Conservation (phyloP, 2,113 vertebrate species). For the Nymphicus hollandicus region DNA sequence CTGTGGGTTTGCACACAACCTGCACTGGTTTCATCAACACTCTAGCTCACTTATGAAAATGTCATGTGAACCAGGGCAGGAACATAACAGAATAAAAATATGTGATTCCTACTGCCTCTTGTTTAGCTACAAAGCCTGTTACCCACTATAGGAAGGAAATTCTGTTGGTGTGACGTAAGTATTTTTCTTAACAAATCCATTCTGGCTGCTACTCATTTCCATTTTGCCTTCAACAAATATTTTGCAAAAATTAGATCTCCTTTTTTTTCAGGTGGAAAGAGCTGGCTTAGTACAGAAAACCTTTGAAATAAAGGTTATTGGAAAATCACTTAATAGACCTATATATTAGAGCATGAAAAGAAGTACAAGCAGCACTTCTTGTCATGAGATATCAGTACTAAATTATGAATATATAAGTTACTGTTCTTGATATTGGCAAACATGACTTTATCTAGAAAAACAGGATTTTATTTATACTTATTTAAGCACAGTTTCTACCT, state of each 20-base stretch:
- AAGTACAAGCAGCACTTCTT: background rate
- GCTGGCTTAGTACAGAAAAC: background rate
- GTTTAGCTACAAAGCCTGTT: background rate
- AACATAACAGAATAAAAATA: background rate
- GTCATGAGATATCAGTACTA: background rate
- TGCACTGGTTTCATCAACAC: background rate
- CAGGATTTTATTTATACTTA: background rate
- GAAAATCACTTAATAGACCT: background rate
- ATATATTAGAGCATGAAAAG: background rate
- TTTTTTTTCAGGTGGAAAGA: background rate
- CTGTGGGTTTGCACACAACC: background rate
- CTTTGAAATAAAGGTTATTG: background rate
- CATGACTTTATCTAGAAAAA: background rate
- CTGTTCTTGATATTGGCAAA: background rate
- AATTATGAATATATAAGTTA: background rate
- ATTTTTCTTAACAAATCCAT: background rate
- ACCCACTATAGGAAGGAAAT: background rate
- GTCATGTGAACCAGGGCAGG: rapidly evolving
- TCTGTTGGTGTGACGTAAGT: background rate
- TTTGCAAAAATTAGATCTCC: background rate
- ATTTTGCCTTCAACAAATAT: background rate
- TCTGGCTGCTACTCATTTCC: background rate
- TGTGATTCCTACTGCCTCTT: background rate
- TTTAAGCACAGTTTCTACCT: background rate
- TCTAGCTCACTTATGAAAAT: background rate